Percentiles rank a stretch among this genome's conserved stretches.
Conservation (phyloP, 2,113 vertebrate species). For the Zosterops borbonicus region DNA sequence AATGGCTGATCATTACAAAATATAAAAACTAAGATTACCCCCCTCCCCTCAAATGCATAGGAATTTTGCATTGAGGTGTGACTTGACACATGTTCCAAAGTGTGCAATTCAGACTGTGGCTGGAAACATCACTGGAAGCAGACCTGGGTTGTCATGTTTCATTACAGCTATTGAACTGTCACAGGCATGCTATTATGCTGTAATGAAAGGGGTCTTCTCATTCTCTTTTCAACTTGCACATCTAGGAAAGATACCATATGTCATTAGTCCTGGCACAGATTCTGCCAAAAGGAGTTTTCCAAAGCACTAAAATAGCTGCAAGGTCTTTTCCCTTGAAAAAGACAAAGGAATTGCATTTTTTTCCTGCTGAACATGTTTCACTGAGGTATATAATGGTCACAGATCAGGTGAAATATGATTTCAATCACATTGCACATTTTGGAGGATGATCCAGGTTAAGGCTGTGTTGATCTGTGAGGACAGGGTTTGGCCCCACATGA, state of each 20-base stretch:
- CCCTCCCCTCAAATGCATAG: neutral
- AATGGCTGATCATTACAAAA: conserved; percentile 27
- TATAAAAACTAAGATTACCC: conserved; percentile 14
- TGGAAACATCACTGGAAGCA: conserved; percentile 52
- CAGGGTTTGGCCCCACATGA: neutral
- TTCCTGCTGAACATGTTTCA: neutral
- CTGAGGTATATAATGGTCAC: neutral
- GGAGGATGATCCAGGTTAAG: neutral
- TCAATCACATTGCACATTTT: neutral
- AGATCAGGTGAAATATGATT: conserved; percentile 17
- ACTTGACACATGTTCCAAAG: conserved; percentile 59
- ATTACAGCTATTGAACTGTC: conserved; percentile 66
- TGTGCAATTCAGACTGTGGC: conserved; percentile 52
- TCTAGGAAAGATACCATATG: conserved; percentile 62
- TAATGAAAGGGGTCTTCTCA: conserved; percentile 70
- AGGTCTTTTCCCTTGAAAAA: conserved; percentile 25
- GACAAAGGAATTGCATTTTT: conserved; percentile 26
- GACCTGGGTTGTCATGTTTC: conserved; percentile 68
- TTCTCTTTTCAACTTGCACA: conserved; percentile 64
- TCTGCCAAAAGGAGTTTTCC: conserved; percentile 45
- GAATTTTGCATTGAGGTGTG: conserved; percentile 60
- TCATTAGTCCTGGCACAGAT: conserved; percentile 64
- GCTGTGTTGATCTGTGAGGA: neutral
- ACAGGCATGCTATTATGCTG: conserved; percentile 57
- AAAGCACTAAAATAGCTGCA: conserved; percentile 38